A percentile compares a stretch with the other conserved stretches of the same genome.
Conservation (phyloP, 2,113 vertebrate species). For the Hemiscyllium ocellatum region DNA sequence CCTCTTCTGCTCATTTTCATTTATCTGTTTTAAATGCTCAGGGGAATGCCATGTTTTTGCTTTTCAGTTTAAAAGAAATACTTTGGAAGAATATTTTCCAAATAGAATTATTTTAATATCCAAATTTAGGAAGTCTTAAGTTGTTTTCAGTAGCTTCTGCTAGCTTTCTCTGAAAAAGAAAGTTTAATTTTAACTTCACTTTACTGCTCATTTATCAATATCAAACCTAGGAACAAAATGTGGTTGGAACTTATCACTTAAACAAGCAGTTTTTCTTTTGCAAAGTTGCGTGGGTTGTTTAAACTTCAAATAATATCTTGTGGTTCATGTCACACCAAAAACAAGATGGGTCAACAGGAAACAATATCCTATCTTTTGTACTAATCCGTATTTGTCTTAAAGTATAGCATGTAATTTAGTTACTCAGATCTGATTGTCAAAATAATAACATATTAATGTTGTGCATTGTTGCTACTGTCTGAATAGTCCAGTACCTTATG, state of each 20-base stretch:
- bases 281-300: conserved; percentile 22
- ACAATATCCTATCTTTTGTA: conserved; percentile 11
- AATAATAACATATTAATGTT: not conserved
- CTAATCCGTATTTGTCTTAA: conserved; percentile 13
- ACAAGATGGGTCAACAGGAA: conserved; percentile 37
- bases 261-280: conserved; percentile 28
- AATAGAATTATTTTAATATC: not conserved
- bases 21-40: not conserved
- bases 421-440: not conserved
- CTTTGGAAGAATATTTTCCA: not conserved
- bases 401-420: not conserved
- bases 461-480: not conserved
- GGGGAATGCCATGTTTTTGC: not conserved
- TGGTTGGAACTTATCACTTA: conserved; percentile 28
- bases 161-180: not conserved
- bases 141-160: not conserved
- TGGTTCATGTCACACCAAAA: conserved; percentile 32
- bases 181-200: not conserved
- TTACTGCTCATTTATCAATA: not conserved
- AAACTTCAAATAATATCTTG: conserved; percentile 26
- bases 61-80: not conserved
- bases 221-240: conserved; percentile 26
- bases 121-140: not conserved
- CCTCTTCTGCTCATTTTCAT: not conserved
- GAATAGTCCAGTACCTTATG: not conserved